Percentiles rank a stretch among this genome's conserved stretches.
These are phyloP conservation scores for Oithona nana DNA, from an alignment of 2,888 invertebrate genomes.

Conservation along the genomic window DNA sequence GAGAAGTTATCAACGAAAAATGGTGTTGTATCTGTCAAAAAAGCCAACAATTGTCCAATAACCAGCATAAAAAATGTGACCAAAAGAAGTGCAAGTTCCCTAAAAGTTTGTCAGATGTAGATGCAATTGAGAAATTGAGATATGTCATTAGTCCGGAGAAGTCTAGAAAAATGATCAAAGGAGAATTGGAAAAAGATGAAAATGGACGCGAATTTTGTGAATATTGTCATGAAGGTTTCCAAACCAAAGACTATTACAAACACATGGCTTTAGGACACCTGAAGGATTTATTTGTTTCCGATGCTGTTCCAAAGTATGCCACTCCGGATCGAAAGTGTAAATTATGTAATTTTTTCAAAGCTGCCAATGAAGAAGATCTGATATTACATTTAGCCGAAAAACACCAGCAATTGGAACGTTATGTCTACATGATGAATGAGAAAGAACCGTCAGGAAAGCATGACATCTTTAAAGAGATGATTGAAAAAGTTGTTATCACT, in stretches of 20 bases:
- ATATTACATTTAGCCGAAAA: conserved; percentile 4
- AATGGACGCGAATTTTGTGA: neutral
- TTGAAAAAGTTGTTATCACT: neutral
- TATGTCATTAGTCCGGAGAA: neutral
- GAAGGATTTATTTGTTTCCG: neutral
- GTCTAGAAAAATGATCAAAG: no score
- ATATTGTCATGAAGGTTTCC: neutral
- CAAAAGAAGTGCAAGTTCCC: neutral
- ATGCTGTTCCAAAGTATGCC: neutral
- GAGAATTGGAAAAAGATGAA: neutral
- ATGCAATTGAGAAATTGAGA: neutral
- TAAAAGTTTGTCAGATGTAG: neutral
- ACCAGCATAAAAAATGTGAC: neutral
- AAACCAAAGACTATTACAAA: neutral
- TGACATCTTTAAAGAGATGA: neutral
- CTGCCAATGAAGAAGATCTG: neutral
- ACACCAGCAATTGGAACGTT: neutral
- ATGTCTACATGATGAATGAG: neutral
- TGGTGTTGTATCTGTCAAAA: neutral
- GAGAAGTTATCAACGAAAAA: neutral
- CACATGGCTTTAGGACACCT: conserved; percentile 12
- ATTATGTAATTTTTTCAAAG: neutral
- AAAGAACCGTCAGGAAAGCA: neutral
- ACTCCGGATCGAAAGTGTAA: neutral
- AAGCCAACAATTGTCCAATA: no score